These are phyloP conservation scores for Myotis yumanensis DNA, from an alignment of 2,113 vertebrate genomes.

Conservation along the genomic window DNA sequence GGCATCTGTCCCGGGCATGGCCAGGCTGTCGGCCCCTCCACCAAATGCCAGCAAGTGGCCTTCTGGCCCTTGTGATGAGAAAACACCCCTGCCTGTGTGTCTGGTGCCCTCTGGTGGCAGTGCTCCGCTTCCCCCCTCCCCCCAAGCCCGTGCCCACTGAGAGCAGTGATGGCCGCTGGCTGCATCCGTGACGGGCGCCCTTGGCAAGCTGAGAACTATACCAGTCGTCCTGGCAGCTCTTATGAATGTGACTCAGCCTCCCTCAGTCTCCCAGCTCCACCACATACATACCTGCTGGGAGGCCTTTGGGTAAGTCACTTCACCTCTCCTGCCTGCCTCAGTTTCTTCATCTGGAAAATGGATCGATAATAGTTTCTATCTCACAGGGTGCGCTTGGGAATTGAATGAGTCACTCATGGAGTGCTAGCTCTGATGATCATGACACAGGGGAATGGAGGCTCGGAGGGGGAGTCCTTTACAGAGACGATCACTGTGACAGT, in stretches of 20 bases:
- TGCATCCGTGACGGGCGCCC: fast-evolving
- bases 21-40: background rate
- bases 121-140: too few species aligned
- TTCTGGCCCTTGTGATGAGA: background rate
- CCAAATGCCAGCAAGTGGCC: background rate
- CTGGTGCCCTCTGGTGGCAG: background rate
- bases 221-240: fast-evolving
- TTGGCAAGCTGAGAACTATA: background rate
- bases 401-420: background rate
- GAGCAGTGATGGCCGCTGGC: background rate
- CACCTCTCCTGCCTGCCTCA: background rate
- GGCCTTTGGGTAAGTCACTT: background rate
- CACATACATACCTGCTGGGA: fast-evolving
- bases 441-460: background rate
- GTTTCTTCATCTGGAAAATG: background rate
- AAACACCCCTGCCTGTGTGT: background rate
- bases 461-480: background rate
- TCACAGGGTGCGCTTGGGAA: background rate
- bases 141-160: background rate
- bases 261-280: background rate
- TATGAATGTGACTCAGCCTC: background rate
- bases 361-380: background rate
- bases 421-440: background rate
- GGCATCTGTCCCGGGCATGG: background rate
- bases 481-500: too few species aligned